Evolutionary conservation across 2,113 vertebrate species (phyloP), one percentile per base, ranked within the genome.

Genomic region (Pyxicephalus adspersus): DNA sequence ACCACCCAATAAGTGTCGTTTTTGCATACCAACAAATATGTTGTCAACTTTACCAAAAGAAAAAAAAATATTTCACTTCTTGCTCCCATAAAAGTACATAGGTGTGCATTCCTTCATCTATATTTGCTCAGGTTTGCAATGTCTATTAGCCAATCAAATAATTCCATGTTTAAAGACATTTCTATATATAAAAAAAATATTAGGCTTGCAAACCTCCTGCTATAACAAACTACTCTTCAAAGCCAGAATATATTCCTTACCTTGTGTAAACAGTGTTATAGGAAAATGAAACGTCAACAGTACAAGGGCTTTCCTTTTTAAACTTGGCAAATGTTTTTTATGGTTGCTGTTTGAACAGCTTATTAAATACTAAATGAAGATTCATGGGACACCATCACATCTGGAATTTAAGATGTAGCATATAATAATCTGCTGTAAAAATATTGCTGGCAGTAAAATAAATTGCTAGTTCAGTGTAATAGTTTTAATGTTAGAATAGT

Each of bases 221-320:
- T 80, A 70, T 61, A 54, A 71, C 66, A 80, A 71, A 71, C 77
- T 72, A 31, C 23, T 80, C 77, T 71, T 80, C 57, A 72, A 72
- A 80, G 77, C 66, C 57, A 63, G 50, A 63, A 22, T 61, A 20
- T 71, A 80, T 80, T 58, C 77, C 77, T 63, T 71, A 52, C 66
- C 77, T 72, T 63, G 38, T 63, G 54, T 71, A 71, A 71, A 80
- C 67, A 71, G 66, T 80, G 77, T 72, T 72, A 80, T 63, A 63
- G 77, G 77, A 80, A 80, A 80, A 80, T 71, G 54, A 70, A 67
- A 54, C 77, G 16, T 79, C 77, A 60, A 79, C 54, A 68, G 65
- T 68, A 79, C 77, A 80, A 80, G 77, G 77, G 67, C 66, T 80
- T 80, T 80, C 67, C 77, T 72, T 80, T 80, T 72, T 63, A 80